These are phyloP conservation scores for Polyploca ridens DNA, from an alignment of 2,888 invertebrate species.

Conservation along the genomic window DNA sequence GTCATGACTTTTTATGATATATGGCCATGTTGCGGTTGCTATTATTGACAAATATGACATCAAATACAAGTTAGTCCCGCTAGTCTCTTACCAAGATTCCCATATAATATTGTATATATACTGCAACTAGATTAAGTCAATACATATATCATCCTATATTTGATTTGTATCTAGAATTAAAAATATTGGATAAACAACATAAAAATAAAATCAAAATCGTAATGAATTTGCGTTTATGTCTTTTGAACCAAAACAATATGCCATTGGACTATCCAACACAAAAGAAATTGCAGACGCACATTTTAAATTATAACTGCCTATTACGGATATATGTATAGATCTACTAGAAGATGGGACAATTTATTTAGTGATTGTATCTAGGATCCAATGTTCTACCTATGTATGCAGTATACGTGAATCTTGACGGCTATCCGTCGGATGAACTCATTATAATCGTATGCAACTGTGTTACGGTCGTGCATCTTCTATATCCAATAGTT, in stretches of 20 bases:
- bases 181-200: not conserved
- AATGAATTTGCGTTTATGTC: not conserved
- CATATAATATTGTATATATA: too few relatives aligned
- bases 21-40: not conserved
- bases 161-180: too few relatives aligned
- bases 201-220: not conserved
- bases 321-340: not conserved
- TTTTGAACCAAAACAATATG: not conserved
- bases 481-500: constrained; percentile 6
- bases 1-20: not conserved
- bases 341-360: not conserved
- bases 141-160: too few relatives aligned
- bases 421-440: constrained; percentile 1
- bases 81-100: too few relatives aligned
- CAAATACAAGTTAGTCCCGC: too few relatives aligned
- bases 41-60: too few relatives aligned
- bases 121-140: too few relatives aligned
- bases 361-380: not conserved
- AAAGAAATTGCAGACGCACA: too few relatives aligned
- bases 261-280: not conserved
- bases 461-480: constrained; percentile 7
- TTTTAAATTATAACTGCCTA: too few relatives aligned
- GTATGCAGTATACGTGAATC: not conserved
- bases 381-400: not conserved
- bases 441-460: constrained; percentile 1